Evolutionary conservation across 2,888 invertebrate genomes (phyloP).

Genomic region (Euzetes globulus): DNA sequence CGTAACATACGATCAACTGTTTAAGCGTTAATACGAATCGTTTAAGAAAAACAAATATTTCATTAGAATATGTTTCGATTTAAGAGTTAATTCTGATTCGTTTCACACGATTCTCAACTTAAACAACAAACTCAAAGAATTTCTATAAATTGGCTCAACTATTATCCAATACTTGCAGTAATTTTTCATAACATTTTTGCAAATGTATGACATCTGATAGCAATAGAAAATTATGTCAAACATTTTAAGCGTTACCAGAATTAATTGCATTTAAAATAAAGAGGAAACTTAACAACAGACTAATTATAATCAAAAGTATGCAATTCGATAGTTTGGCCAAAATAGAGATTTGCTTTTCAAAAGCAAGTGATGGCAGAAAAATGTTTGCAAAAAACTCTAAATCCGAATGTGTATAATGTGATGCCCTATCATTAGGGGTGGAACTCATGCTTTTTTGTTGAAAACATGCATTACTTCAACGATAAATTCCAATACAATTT

Average conservation of each 20-base stretch:
- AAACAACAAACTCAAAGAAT: background rate
- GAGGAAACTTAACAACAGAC: background rate
- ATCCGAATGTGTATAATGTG: background rate
- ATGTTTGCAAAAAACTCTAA: background rate
- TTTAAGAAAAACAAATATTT: conserved; percentile 5
- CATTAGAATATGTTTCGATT: background rate
- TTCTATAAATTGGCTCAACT: no score
- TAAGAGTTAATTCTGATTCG: background rate
- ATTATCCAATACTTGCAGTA: no score
- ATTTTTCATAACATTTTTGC: background rate
- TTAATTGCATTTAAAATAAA: no score
- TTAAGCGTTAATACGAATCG: conserved; percentile 6
- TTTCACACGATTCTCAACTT: background rate
- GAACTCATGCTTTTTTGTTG: conserved; percentile 7
- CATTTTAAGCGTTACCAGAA: no score
- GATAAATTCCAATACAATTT: conserved; percentile 14
- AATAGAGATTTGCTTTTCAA: background rate
- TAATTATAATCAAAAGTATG: background rate
- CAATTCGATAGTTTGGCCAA: background rate
- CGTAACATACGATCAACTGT: background rate
- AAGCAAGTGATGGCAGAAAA: background rate
- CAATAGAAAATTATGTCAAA: no score
- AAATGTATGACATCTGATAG: background rate
- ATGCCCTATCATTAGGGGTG: conserved; percentile 19
- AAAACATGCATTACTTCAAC: conserved; percentile 13